Conservation (phyloP, 2,113 vertebrate species). For the Merops nubicus region DNA sequence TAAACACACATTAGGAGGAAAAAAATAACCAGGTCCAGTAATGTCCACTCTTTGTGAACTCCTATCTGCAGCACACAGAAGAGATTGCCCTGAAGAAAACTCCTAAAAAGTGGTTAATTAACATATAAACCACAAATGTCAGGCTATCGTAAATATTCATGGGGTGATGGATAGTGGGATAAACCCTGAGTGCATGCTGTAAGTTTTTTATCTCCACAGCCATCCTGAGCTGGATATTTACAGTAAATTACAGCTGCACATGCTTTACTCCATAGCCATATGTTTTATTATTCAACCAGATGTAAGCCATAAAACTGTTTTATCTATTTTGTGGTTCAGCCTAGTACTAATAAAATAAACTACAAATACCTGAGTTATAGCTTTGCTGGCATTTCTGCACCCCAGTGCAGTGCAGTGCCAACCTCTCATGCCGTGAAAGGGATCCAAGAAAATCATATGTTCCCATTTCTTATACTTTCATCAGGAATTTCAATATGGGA, state of each 20-base stretch:
- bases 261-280: conserved; percentile 71
- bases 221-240: conserved; percentile 67
- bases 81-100: conserved; percentile 39
- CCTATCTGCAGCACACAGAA: not conserved
- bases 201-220: conserved; percentile 58
- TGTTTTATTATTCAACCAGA: conserved; percentile 82
- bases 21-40: not conserved
- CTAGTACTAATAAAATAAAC: conserved; percentile 80
- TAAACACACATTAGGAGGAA: no score
- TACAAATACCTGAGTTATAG: conserved; percentile 77
- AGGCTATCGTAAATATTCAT: conserved; percentile 45
- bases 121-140: conserved; percentile 56
- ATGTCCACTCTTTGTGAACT: not conserved
- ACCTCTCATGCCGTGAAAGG: conserved; percentile 41
- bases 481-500: conserved; percentile 42
- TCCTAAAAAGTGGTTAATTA: conserved; percentile 57
- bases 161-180: conserved; percentile 34
- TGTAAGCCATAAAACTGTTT: conserved; percentile 80
- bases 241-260: conserved; percentile 78
- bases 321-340: conserved; percentile 81
- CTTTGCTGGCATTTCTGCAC: conserved; percentile 62
- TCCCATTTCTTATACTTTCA: conserved; percentile 49
- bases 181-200: conserved; percentile 44
- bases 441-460: conserved; percentile 60
- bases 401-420: conserved; percentile 52